Evolutionary conservation across 2,888 invertebrate species (phyloP), one percentile per base, ranked within the genome.

Genomic region (Dinocampus coccinellae): DNA sequence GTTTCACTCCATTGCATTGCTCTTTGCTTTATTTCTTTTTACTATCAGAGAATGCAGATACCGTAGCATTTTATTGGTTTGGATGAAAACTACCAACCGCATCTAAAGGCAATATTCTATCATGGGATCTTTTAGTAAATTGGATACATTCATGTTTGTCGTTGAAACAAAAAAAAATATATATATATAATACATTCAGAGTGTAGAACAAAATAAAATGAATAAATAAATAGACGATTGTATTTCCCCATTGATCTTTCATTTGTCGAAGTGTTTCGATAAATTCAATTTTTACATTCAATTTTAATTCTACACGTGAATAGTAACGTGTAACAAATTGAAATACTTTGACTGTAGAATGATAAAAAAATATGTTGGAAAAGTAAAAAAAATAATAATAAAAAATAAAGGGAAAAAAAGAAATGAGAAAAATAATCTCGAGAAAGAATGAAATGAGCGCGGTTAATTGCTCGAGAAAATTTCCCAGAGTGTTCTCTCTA

Each of bases 401-500:
- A 9, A n/a, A 42, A 34, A 58, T 3, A 33, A 53, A 68, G n/a
- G 11, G 11, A 60, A 9, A 39, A 26, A 58, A n/a, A n/a, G 29
- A 52, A 47, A 58, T 42, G 55, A 33, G 11, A 42, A 52, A 60
- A 68, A 42, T 47, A 63, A 42, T 57, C 16, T 47, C 47, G 24
- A 47, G 22, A 65, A 20, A 33, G 24, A 65, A 52, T 58, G 39
- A 65, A 60, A 70, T 61, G 57, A 29, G 47, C 47, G 47, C 52
- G 63, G 63, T 63, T 63, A 63, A 63, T 63, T 63, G 63, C 47
- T 63, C 63, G 63, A 63, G 63, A 63, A 63, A 63, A 63, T 63
- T 63, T 33, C 42, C 13, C 39, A 7, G 47, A 24, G 47, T 63
- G 47, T 52, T 42, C 29, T 6, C 16, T 16, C 16, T 7, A n/a